Evolutionary conservation across 2,888 invertebrate genomes (phyloP), one percentile per base, ranked within the genome.

Genomic region (Azorinus chamasolen): DNA sequence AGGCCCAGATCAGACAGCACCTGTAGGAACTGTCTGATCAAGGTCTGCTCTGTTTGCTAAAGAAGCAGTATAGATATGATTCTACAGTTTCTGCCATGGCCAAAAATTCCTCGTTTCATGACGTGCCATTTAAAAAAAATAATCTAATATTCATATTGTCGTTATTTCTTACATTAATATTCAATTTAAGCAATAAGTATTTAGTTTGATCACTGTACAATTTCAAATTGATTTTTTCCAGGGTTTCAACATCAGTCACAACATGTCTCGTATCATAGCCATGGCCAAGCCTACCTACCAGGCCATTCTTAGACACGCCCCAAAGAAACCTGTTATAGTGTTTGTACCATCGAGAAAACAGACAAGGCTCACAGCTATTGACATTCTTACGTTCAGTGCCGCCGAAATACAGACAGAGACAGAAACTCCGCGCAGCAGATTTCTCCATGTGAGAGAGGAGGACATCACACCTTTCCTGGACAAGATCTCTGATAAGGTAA

Each of bases 211-310:
- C 32, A 20, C 50, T 22, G 24, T 50, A 20, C 18, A 39, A 54
- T 6, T 24, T 4, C 10, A 58, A 50, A 25, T 50, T 45, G 41
- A 12, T 54, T 10, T 46, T 24, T 75, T 88, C 32, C 93, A 97
- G 95, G 99, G 99, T 18, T 97, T 98, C 93, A 99, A 99, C 94
- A 97, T 99, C 48, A 98, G 98, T 0, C 99, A 99, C 94, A 99
- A 98, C 91, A 97, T 97, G 0, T 97, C 99, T 0, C 95, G 99
- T 14, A 95, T 99, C 37, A 96, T 98, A 0, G 97, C 99, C 0
- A 99, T 99, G 99, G 97, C 97, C 0, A 98, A 99, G 91, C 99
- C 99, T 0, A 97, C 98, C 0, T 99, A 99, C 94, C 98, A 98
- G 93, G 96, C 97, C 0, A 96, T 99, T 43, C 91, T 96, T 1